Evolutionary conservation across 2,888 invertebrate genomes (phyloP), one percentile per base, ranked within the genome.

Genomic region (Leucophenga montana): DNA sequence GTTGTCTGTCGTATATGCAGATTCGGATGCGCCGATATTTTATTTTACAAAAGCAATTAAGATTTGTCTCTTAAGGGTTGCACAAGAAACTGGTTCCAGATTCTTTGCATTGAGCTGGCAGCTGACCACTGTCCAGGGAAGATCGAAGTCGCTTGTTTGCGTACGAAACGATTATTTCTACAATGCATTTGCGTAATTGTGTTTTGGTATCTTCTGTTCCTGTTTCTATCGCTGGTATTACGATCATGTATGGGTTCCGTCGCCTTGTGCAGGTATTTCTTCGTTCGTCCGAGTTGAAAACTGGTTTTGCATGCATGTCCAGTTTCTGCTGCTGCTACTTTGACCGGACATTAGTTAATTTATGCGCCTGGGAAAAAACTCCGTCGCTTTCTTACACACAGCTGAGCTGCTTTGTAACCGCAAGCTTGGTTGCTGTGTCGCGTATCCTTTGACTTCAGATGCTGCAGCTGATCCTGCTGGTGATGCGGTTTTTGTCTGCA

Each of bases 131-230:
- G 62, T 64, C 62, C 62, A 64, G 46, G 14, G 4, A 16, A 16
- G 31, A 14, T 27, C 57, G 31, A 57, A 27, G 57, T 13, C 14
- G 57, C n/a, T 27, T n/a, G 57, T 11, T 31, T 76, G 82, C 77
- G 84, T 80, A 74, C 70, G 77, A 77, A 75, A 83, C 76, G 72
- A 77, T 81, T 85, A 85, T 85, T 85, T 85, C 80, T 79, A 84
- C 85, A 86, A 86, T 84, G 80, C 85, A 83, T 86, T 86, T 85
- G 80, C 84, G 85, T 86, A 86, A 86, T 86, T 86, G 80, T 86
- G 84, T 82, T 82, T 80, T 82, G 33, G 56, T n/a, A 69, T 46
- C 20, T 64, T 64, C 61, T 20, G 67, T 48, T 62, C 53, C 69
- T 64, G 27, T 46, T 33, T 57, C 56, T 66, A 61, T 66, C 68